These are phyloP conservation scores for Aphaenogaster ashmeadi DNA, from an alignment of 1,140 invertebrate species.

Conservation along the genomic window DNA sequence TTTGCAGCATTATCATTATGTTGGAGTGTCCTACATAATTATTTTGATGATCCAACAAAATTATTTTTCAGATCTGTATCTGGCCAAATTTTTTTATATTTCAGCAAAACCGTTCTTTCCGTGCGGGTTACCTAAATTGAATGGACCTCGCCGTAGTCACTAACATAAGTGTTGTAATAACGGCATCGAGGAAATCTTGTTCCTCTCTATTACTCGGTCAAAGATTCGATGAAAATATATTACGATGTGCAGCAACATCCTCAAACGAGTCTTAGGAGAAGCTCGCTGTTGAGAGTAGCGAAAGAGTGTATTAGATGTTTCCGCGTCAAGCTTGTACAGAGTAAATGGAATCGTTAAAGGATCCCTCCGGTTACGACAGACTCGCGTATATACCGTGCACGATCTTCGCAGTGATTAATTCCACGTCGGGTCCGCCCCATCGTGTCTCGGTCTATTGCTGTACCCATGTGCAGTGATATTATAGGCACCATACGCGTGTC, in stretches of 20 bases:
- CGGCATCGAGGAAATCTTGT: background rate
- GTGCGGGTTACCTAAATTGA: background rate
- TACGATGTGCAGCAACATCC: background rate
- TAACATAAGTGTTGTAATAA: background rate
- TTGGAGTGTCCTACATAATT: no score
- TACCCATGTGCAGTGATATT: constrained; percentile 57
- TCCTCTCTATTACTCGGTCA: background rate
- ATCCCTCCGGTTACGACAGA: constrained; percentile 19
- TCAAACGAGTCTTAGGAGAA: constrained; percentile 3
- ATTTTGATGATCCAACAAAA: no score
- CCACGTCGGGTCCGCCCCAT: constrained; percentile 8
- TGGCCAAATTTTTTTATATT: no score
- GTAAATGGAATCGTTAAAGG: constrained; percentile 55
- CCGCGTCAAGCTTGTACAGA: background rate
- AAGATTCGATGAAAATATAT: background rate
- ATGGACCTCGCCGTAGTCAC: no score
- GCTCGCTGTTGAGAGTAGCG: background rate
- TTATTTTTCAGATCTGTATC: no score
- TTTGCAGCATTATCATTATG: no score
- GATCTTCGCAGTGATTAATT: constrained; percentile 66
- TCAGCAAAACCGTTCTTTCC: no score
- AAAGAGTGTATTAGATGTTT: background rate
- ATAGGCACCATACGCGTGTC: constrained; percentile 10
- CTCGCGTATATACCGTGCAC: constrained; percentile 25
- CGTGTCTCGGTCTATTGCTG: constrained; percentile 34